These are phyloP conservation scores for Hemibates koningsi DNA, from an alignment of 2,113 vertebrate genomes.

Conservation along the genomic window DNA sequence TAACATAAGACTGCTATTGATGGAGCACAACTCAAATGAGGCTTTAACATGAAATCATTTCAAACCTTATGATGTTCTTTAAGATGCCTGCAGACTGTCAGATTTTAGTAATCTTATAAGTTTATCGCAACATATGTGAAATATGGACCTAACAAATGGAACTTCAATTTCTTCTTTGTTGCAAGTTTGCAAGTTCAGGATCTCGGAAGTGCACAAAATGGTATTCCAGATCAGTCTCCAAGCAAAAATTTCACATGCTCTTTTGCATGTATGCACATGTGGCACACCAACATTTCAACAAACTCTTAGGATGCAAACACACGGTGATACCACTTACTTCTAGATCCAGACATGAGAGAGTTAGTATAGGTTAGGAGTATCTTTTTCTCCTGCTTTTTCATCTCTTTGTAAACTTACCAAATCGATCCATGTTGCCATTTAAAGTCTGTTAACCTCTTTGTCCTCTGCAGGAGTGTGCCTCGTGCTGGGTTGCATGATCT, in stretches of 20 bases:
- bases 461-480: conserved; percentile 84
- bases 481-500: conserved; percentile 96
- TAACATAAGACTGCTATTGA: background rate
- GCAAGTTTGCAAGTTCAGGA: background rate
- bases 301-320: background rate
- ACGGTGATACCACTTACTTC: background rate
- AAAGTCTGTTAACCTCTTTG: background rate
- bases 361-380: background rate
- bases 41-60: background rate
- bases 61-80: background rate
- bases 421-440: background rate
- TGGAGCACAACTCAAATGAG: background rate
- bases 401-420: background rate
- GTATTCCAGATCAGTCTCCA: background rate
- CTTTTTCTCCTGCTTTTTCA: background rate
- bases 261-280: background rate
- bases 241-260: background rate
- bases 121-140: background rate
- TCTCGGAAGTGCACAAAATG: background rate
- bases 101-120: background rate
- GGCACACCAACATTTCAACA: background rate
- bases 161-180: background rate
- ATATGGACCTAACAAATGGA: background rate
- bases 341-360: background rate
- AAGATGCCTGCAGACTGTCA: background rate